These are phyloP conservation scores for Archivesica marissinica DNA, from an alignment of 1,140 invertebrate genomes.

Conservation along the genomic window DNA sequence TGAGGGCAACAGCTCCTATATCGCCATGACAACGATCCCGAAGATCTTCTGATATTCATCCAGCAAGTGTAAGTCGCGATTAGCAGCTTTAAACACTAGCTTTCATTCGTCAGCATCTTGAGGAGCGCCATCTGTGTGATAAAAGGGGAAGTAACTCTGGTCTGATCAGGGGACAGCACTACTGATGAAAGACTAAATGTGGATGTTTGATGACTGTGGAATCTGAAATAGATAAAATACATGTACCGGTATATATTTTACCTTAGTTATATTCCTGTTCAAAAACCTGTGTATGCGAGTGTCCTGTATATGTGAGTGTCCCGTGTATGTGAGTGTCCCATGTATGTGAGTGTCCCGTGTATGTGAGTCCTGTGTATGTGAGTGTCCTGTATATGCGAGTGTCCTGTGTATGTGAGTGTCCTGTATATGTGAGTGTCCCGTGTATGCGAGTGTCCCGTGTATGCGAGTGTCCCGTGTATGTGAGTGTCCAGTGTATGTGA, in stretches of 20 bases:
- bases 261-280: no score
- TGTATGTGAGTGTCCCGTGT: no score
- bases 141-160: conserved; percentile 29
- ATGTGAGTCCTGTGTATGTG: no score
- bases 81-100: conserved; percentile 13
- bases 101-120: conserved; percentile 21
- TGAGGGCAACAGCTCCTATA: conserved; percentile 7
- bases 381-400: no score
- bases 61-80: neutral
- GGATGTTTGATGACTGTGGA: conserved; percentile 21
- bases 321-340: no score
- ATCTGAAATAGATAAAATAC: conserved; percentile 13
- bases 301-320: no score
- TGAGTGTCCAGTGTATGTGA: no score
- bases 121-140: conserved; percentile 7
- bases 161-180: conserved; percentile 28
- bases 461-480: no score
- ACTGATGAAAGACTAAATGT: conserved; percentile 15
- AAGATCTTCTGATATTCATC: conserved; percentile 18
- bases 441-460: no score
- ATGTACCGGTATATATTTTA: neutral
- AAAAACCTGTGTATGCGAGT: no score
- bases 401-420: no score
- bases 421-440: no score
- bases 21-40: neutral